Conservation (phyloP, 2,797 vertebrate genomes). For the Uromys caudimaculatus region DNA sequence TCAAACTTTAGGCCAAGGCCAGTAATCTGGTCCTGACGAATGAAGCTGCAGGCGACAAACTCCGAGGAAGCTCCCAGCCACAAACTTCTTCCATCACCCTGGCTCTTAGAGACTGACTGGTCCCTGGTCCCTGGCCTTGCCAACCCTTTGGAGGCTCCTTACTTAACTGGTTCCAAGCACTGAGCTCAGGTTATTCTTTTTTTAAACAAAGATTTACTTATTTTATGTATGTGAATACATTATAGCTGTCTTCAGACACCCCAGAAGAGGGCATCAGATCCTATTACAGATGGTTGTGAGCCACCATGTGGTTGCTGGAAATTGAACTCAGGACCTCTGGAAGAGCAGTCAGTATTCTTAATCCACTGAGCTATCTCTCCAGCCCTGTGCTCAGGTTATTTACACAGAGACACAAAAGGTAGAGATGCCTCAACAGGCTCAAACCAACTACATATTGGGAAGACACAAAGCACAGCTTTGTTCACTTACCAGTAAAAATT, state of each 20-base stretch:
- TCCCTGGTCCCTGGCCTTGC: neutral
- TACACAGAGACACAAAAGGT: neutral
- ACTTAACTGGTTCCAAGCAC: neutral
- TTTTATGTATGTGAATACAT: neutral
- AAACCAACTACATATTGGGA: neutral
- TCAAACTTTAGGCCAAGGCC: neutral
- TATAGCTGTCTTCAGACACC: neutral
- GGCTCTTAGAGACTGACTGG: neutral
- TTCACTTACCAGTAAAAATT: slow-evolving; percentile 96
- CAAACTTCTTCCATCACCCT: neutral
- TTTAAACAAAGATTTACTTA: neutral
- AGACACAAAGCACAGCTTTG: neutral
- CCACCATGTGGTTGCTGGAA: neutral
- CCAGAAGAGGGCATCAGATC: neutral
- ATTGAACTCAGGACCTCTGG: neutral
- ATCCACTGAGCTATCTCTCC: neutral
- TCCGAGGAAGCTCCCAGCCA: too few species aligned
- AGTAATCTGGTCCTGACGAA: neutral
- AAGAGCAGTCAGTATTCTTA: neutral
- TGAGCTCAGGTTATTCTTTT: neutral
- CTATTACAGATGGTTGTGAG: neutral
- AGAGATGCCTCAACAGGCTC: neutral
- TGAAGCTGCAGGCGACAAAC: too few species aligned
- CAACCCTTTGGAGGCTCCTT: neutral
- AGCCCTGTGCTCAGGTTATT: neutral